These are phyloP conservation scores for Neoseiulus cucumeris DNA, from an alignment of 1,140 invertebrate genomes.

Conservation along the genomic window DNA sequence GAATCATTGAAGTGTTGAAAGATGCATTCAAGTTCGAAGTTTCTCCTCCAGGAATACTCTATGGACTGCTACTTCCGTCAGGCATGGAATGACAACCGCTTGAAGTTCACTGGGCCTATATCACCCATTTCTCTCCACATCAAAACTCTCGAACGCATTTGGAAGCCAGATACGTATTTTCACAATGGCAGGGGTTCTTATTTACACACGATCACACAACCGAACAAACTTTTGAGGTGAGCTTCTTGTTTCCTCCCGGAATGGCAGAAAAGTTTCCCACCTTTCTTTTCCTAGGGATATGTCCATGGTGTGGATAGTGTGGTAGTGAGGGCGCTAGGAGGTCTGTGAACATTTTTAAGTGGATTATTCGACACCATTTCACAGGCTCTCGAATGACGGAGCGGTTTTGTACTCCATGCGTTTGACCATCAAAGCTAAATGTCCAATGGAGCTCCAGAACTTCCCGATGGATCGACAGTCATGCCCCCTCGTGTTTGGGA, in stretches of 20 bases:
- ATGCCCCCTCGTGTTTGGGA: constrained; percentile 29
- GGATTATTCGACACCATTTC: too few relatives aligned
- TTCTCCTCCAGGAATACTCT: constrained; percentile 20
- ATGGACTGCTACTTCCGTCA: constrained; percentile 23
- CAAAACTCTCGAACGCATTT: constrained; percentile 22
- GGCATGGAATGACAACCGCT: constrained; percentile 21
- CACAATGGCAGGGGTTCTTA: constrained; percentile 30
- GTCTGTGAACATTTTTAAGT: too few relatives aligned
- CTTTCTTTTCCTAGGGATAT: too few relatives aligned
- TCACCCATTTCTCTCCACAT: constrained; percentile 20
- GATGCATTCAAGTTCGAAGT: neutral
- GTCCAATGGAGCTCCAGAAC: constrained; percentile 34
- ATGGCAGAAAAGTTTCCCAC: too few relatives aligned
- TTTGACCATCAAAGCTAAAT: constrained; percentile 35
- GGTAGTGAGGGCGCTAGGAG: too few relatives aligned
- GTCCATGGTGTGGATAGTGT: too few relatives aligned
- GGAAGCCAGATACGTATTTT: constrained; percentile 24
- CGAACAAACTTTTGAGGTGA: constrained; percentile 62
- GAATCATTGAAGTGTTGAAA: too few relatives aligned
- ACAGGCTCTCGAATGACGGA: constrained; percentile 54
- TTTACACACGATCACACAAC: constrained; percentile 73
- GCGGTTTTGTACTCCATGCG: constrained; percentile 85
- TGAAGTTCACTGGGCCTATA: constrained; percentile 19
- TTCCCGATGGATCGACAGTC: constrained; percentile 31
- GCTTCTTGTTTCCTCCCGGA: too few relatives aligned